phyloP scores from a whole-genome alignment of 2,888 invertebrate genomes.

The Thecocarcelia acutangulata region DNA sequence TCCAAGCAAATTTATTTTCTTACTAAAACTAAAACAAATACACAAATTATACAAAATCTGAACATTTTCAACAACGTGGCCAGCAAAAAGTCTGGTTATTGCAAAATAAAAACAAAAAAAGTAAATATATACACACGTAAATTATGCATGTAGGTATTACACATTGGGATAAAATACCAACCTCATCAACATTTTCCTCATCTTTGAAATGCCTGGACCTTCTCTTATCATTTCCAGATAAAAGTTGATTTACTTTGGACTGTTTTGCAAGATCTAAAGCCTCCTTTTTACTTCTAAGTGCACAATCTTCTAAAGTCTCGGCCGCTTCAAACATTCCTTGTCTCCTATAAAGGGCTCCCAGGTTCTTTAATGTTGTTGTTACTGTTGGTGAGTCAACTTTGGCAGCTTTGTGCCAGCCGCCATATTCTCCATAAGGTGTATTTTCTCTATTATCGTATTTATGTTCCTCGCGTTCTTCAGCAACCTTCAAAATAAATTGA shows the following conservation, averaged over 20 bases:
- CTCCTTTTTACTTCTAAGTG: slow-evolving; percentile 97
- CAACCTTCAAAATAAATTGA: slow-evolving; percentile 87
- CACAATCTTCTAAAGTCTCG: slow-evolving; percentile 99
- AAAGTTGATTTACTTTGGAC: slow-evolving; percentile 90
- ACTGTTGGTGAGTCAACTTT: slow-evolving; percentile 99
- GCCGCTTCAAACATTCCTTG: slow-evolving; percentile 99
- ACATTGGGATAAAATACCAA: slow-evolving; percentile 66
- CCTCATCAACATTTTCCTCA: slow-evolving; percentile 79
- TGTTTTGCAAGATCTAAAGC: slow-evolving; percentile 96
- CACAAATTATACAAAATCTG: too few relatives aligned
- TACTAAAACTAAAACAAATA: too few relatives aligned
- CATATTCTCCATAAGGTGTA: slow-evolving; percentile 92
- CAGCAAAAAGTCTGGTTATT: too few relatives aligned
- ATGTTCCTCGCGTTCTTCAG: slow-evolving; percentile 98
- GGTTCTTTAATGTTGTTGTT: slow-evolving; percentile 98
- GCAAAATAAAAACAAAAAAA: background rate
- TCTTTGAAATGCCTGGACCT: slow-evolving; percentile 83
- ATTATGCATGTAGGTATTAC: too few relatives aligned
- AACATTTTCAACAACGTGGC: too few relatives aligned
- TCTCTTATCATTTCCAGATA: slow-evolving; percentile 84
- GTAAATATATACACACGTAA: too few relatives aligned
- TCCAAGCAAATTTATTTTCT: too few relatives aligned
- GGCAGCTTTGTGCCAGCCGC: slow-evolving; percentile 98
- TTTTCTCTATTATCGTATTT: slow-evolving; percentile 94
- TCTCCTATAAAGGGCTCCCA: slow-evolving; percentile 97